These are phyloP conservation scores for Puma concolor DNA, from an alignment of 2,113 vertebrate species.

Conservation along the genomic window DNA sequence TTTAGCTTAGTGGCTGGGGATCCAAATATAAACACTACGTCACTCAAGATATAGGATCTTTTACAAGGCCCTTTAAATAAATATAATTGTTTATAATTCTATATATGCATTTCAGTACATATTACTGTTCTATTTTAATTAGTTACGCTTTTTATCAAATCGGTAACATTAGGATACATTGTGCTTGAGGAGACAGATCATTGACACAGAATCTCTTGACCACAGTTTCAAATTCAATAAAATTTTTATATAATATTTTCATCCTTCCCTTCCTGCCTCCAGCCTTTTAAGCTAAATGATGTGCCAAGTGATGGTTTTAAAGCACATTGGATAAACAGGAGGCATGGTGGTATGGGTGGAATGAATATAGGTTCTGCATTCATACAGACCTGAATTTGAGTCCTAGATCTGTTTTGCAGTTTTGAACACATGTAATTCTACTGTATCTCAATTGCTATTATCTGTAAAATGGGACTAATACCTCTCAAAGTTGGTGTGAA, in stretches of 20 bases:
- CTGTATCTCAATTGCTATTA: neutral
- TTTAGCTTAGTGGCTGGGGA: neutral
- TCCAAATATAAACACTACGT: neutral
- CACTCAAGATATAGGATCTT: neutral
- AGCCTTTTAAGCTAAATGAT: neutral
- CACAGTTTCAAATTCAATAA: neutral
- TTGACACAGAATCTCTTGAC: neutral
- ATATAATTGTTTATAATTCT: neutral
- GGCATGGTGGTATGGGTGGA: neutral
- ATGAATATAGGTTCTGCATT: neutral
- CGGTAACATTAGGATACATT: neutral
- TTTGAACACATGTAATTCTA: neutral
- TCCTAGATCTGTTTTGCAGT: neutral
- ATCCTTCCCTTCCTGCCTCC: neutral
- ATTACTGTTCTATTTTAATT: neutral
- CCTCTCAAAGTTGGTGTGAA: neutral
- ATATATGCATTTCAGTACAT: neutral
- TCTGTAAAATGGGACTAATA: neutral
- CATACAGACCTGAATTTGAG: neutral
- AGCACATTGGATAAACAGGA: neutral
- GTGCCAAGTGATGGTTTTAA: neutral
- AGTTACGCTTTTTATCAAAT: neutral
- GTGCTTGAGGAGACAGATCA: neutral
- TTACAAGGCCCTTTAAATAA: neutral
- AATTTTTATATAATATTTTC: neutral